Conservation (phyloP, 2,888 invertebrate genomes). For the Trisateles emortualis region DNA sequence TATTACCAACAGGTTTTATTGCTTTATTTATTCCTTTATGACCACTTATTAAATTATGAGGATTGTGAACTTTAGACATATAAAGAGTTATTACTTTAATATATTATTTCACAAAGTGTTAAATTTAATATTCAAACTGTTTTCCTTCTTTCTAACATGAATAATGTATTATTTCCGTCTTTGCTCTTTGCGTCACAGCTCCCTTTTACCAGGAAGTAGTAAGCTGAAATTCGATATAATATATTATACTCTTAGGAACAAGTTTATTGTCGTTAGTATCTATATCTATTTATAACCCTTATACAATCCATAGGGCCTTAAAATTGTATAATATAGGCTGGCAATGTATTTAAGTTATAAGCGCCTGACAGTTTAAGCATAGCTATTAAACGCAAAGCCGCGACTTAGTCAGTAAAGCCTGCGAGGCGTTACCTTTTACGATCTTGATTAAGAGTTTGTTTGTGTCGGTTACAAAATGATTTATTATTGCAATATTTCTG, state of each 20-base stretch:
- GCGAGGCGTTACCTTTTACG: slow-evolving; percentile 24
- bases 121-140: slow-evolving; percentile 6
- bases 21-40: background rate
- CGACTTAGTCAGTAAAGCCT: slow-evolving; percentile 12
- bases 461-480: background rate
- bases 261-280: background rate
- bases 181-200: slow-evolving; percentile 13
- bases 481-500: no score
- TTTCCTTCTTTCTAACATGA: slow-evolving; percentile 17
- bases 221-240: slow-evolving; percentile 3
- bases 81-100: slow-evolving; percentile 1
- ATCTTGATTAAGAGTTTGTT: background rate
- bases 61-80: background rate
- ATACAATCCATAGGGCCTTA: background rate
- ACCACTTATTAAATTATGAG: background rate
- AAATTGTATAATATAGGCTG: background rate
- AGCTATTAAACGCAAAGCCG: slow-evolving; percentile 20
- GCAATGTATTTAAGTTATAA: slow-evolving; percentile 2
- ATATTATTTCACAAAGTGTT: background rate
- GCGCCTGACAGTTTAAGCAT: slow-evolving; percentile 36
- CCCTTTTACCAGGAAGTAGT: slow-evolving; percentile 4
- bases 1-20: background rate
- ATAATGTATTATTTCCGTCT: slow-evolving; percentile 13
- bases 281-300: background rate
- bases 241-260: background rate